A percentile compares a stretch with the other conserved stretches of the same genome.
Conservation (phyloP, 2,888 invertebrate species). For the Yponomeuta sedellus region DNA sequence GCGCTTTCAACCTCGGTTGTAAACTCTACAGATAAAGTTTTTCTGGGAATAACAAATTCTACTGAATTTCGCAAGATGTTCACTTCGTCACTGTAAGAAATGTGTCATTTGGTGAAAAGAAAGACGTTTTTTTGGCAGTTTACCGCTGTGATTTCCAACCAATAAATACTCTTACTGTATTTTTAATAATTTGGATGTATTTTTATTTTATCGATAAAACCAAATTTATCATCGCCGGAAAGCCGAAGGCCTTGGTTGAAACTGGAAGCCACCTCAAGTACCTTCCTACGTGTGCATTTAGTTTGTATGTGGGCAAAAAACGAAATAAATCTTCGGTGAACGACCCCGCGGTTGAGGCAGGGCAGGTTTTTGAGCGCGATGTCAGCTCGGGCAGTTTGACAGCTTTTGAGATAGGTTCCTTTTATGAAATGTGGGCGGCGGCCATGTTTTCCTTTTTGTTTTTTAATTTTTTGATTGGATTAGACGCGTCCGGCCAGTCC, state of each 20-base stretch:
- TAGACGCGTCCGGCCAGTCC: constrained; percentile 34
- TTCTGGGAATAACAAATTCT: too few species aligned
- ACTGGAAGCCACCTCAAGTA: constrained; percentile 18
- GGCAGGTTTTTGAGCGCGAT: constrained; percentile 47
- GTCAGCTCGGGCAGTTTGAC: constrained; percentile 61
- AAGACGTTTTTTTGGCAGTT: too few species aligned
- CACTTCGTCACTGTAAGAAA: too few species aligned
- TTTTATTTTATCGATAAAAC: neutral
- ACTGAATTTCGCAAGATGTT: too few species aligned
- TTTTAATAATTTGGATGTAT: too few species aligned
- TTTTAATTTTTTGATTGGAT: constrained; percentile 45
- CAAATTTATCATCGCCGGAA: neutral
- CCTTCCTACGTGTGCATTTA: constrained; percentile 46
- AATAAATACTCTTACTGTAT: too few species aligned
- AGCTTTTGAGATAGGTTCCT: constrained; percentile 70
- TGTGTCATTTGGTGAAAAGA: too few species aligned
- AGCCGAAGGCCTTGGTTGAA: neutral
- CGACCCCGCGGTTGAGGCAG: constrained; percentile 63
- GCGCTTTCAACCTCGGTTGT: neutral
- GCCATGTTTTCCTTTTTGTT: constrained; percentile 30
- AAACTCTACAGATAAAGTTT: neutral
- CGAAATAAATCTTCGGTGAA: constrained; percentile 65
- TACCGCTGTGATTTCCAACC: too few species aligned
- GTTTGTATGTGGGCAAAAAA: constrained; percentile 71
- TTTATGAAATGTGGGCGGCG: constrained; percentile 65